Conservation (phyloP, 2,797 vertebrate species). For the Dermochelys coriacea region DNA sequence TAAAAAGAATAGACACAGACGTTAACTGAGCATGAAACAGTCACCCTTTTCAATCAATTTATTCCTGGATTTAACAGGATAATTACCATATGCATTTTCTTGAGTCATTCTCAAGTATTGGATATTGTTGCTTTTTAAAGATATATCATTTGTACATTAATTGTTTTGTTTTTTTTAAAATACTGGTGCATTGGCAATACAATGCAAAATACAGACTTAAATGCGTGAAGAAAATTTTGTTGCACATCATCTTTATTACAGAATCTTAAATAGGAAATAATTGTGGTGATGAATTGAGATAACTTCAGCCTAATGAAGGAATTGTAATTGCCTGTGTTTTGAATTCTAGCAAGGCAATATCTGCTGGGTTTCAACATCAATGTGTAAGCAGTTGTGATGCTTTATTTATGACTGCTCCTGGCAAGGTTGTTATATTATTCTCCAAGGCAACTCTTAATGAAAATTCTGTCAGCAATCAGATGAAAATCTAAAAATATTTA, state of each 20-base stretch:
- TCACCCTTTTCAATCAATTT: not conserved
- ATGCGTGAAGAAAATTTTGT: not conserved
- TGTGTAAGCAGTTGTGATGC: not conserved
- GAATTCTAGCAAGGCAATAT: slow-evolving; percentile 15
- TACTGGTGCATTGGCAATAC: not conserved
- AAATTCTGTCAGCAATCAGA: slow-evolving; percentile 24
- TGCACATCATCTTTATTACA: not conserved
- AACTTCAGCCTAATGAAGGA: slow-evolving; percentile 24
- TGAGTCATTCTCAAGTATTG: not conserved
- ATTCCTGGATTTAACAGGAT: not conserved
- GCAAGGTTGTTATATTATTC: slow-evolving; percentile 27
- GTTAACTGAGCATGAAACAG: not conserved
- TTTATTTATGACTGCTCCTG: slow-evolving; percentile 51
- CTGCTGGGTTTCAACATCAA: slow-evolving; percentile 1
- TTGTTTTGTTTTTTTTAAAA: not conserved
- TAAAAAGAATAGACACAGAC: not conserved
- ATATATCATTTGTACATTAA: not conserved
- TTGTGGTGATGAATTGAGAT: not conserved
- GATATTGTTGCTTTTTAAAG: not conserved
- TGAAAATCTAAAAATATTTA: slow-evolving; percentile 25
- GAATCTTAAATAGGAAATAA: slow-evolving; percentile 45
- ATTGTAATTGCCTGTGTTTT: not conserved
- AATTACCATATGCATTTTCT: not conserved
- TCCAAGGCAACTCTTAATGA: slow-evolving; percentile 34
- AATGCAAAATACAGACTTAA: not conserved